Evolutionary conservation across 1,140 invertebrate genomes (phyloP).

Genomic region (Heterodera carotae): DNA sequence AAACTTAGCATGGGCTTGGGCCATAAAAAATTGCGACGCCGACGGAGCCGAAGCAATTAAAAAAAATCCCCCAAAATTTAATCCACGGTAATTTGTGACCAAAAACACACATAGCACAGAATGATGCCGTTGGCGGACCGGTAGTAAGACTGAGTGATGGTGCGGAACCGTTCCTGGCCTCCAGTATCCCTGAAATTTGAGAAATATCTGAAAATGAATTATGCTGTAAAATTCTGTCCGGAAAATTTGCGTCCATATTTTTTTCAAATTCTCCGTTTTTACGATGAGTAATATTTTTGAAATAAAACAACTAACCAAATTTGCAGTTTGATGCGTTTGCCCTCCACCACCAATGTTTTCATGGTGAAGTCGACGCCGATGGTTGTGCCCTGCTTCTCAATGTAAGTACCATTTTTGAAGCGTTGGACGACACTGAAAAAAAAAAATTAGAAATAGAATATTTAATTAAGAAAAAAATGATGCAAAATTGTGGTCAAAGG

Average conservation of each 20-base stretch:
- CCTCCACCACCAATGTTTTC: conserved; percentile 88
- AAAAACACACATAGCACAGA: conserved; percentile 72
- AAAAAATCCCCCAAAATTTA: too few species aligned
- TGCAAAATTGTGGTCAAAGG: too few species aligned
- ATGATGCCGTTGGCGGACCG: conserved; percentile 72
- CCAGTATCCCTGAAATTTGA: conserved; percentile 73
- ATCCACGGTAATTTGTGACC: not conserved
- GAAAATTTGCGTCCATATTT: too few species aligned
- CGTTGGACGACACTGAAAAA: conserved; percentile 74
- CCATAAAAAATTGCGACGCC: too few species aligned
- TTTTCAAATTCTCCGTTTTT: too few species aligned
- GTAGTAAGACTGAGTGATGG: conserved; percentile 72
- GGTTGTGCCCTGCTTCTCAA: conserved; percentile 86
- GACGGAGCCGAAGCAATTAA: too few species aligned
- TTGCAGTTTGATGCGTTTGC: conserved; percentile 89
- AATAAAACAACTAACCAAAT: too few species aligned
- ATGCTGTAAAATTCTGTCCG: conserved; percentile 7
- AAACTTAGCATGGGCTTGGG: too few species aligned
- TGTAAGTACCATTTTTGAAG: conserved; percentile 87
- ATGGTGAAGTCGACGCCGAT: conserved; percentile 95
- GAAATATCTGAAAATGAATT: not conserved
- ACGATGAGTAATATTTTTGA: too few species aligned
- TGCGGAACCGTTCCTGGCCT: conserved; percentile 82
- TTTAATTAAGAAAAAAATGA: conserved; percentile 16
- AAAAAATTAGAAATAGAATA: not conserved